A percentile compares a stretch with the other conserved stretches of the same genome.
phyloP scores from a whole-genome alignment of 2,888 invertebrate genomes.

The Drosophila siamana region DNA sequence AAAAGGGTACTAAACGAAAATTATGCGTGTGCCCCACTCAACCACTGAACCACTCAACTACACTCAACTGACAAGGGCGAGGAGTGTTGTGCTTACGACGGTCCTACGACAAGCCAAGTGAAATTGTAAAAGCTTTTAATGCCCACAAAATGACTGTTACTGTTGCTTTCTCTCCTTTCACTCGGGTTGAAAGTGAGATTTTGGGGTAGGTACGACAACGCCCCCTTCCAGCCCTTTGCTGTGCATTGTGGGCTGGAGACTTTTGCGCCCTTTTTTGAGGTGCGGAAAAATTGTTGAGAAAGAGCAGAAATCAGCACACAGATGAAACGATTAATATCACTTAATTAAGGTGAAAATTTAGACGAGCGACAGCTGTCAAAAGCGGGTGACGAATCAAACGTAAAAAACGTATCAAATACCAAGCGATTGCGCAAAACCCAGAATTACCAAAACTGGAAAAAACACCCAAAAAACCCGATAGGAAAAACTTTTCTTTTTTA shows the following conservation, averaged over 20 bases:
- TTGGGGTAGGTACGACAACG: conserved; percentile 29
- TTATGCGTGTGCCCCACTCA: conserved; percentile 64
- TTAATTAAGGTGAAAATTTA: conserved; percentile 81
- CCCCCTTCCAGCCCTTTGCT: not conserved
- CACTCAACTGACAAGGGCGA: not conserved
- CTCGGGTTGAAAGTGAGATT: conserved; percentile 5
- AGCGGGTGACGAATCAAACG: not conserved
- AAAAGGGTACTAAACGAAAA: conserved; percentile 73
- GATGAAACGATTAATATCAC: conserved; percentile 73
- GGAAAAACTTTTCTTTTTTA: conserved; percentile 48
- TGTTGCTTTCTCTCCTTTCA: conserved; percentile 46
- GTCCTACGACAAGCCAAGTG: conserved; percentile 40
- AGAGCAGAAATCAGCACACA: conserved; percentile 7
- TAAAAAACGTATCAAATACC: conserved; percentile 63
- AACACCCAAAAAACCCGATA: too few relatives aligned
- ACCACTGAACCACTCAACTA: conserved; percentile 27
- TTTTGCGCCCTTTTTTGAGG: conserved; percentile 15
- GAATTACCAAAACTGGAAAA: conserved; percentile 36
- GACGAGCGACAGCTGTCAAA: conserved; percentile 77
- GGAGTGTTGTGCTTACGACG: not conserved
- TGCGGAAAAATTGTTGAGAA: conserved; percentile 42
- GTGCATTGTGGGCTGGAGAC: not conserved
- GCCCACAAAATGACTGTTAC: conserved; percentile 57
- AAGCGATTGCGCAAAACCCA: conserved; percentile 37
- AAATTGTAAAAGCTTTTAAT: conserved; percentile 75